These are phyloP conservation scores for Rhinoraja longicauda DNA, from an alignment of 2,797 vertebrate genomes.

Conservation along the genomic window DNA sequence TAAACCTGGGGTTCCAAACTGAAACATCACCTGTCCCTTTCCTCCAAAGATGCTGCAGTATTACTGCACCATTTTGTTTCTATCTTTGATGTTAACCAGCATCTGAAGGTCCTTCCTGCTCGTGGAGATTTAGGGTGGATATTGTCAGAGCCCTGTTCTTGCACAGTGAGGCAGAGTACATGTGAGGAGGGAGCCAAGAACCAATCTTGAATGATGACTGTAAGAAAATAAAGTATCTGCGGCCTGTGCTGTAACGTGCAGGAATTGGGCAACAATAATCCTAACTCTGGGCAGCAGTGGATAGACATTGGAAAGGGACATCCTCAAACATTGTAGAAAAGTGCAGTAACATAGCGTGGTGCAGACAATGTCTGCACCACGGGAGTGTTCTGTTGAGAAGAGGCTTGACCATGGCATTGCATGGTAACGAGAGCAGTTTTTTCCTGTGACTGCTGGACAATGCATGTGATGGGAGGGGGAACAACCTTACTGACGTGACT, in stretches of 20 bases:
- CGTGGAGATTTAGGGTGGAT: not conserved
- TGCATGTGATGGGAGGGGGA: not conserved
- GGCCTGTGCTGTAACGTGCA: not conserved
- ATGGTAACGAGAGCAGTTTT: not conserved
- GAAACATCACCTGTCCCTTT: too few relatives aligned
- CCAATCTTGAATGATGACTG: not conserved
- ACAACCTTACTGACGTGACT: not conserved
- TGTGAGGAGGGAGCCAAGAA: not conserved
- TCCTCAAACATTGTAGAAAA: not conserved
- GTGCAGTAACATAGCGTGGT: not conserved
- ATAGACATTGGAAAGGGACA: not conserved
- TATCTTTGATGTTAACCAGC: too few relatives aligned
- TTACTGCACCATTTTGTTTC: too few relatives aligned
- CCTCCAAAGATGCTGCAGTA: too few relatives aligned
- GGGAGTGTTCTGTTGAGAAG: not conserved
- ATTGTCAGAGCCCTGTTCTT: not conserved
- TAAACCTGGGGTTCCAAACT: too few relatives aligned
- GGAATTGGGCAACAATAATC: not conserved
- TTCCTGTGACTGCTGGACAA: not conserved
- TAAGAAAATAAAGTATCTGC: not conserved
- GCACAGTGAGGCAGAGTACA: not conserved
- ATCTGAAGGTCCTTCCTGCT: too few relatives aligned
- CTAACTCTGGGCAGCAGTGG: not conserved
- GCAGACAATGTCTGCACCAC: not conserved
- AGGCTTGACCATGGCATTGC: not conserved